A percentile compares a stretch with the other conserved stretches of the same genome.
phyloP scores from a whole-genome alignment of 2,888 invertebrate genomes.

The Phorcus lineatus region DNA sequence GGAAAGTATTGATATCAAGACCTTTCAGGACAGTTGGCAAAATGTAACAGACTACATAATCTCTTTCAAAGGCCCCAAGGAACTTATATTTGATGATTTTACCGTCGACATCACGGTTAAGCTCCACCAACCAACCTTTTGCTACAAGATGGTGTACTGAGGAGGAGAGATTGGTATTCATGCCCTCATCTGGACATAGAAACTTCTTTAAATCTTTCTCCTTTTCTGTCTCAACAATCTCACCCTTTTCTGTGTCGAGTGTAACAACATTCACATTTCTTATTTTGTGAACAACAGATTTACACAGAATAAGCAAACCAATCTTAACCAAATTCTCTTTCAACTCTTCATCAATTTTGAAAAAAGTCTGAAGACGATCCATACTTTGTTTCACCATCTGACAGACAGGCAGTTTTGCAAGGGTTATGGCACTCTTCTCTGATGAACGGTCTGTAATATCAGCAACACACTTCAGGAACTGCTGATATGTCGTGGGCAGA shows the following conservation, averaged over 20 bases:
- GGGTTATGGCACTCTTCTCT: background rate
- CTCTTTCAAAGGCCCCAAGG: background rate
- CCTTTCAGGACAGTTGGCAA: background rate
- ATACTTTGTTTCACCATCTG: background rate
- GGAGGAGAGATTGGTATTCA: background rate
- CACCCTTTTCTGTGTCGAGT: background rate
- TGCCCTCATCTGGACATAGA: background rate
- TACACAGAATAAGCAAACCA: background rate
- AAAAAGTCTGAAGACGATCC: background rate
- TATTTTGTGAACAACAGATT: background rate
- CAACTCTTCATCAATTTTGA: background rate
- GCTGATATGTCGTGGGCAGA: background rate
- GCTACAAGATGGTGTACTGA: background rate
- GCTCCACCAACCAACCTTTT: background rate
- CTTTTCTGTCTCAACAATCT: background rate
- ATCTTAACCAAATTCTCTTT: background rate
- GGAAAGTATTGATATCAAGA: background rate
- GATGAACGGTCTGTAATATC: background rate
- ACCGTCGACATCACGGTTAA: background rate
- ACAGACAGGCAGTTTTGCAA: background rate
- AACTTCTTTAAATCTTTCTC: background rate
- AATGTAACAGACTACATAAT: background rate
- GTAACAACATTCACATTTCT: background rate
- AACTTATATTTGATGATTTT: background rate
- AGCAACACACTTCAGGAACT: background rate